Percentiles rank a stretch among this genome's conserved stretches.
Evolutionary conservation across 2,113 vertebrate genomes (phyloP).

Genomic region (Lathamus discolor): DNA sequence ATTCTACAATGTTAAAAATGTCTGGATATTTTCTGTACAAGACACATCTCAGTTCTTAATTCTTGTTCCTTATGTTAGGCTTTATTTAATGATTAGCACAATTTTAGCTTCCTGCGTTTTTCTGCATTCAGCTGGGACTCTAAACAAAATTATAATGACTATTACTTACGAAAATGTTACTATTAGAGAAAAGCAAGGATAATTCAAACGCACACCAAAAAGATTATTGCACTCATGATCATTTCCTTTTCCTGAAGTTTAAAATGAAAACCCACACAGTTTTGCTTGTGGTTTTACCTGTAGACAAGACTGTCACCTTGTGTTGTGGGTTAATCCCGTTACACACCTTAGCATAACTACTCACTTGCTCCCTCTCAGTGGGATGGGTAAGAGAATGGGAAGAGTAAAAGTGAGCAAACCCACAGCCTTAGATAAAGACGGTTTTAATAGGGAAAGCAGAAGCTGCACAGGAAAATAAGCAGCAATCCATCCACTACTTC

Average conservation of each 20-base stretch:
- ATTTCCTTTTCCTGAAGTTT: neutral
- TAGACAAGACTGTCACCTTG: neutral
- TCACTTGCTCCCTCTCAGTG: fast-evolving
- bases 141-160: neutral
- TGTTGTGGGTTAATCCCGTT: fast-evolving
- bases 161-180: neutral
- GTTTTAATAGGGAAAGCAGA: neutral
- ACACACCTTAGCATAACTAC: fast-evolving
- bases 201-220: neutral
- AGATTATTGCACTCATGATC: neutral
- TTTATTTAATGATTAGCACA: neutral
- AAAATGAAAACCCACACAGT: neutral
- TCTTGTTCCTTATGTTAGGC: neutral
- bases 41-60: neutral
- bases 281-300: neutral
- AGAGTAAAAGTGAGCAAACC: neutral
- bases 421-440: fast-evolving
- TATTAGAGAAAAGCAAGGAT: neutral
- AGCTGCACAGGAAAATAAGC: neutral
- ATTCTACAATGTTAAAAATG: neutral
- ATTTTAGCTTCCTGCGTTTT: neutral
- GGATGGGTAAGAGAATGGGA: neutral
- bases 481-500: neutral
- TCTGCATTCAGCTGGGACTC: neutral
- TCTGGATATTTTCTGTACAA: neutral